Percentiles rank a stretch among this genome's conserved stretches.
Evolutionary conservation across 2,888 invertebrate species (phyloP).

Genomic region (Lepidochrysops patricia): DNA sequence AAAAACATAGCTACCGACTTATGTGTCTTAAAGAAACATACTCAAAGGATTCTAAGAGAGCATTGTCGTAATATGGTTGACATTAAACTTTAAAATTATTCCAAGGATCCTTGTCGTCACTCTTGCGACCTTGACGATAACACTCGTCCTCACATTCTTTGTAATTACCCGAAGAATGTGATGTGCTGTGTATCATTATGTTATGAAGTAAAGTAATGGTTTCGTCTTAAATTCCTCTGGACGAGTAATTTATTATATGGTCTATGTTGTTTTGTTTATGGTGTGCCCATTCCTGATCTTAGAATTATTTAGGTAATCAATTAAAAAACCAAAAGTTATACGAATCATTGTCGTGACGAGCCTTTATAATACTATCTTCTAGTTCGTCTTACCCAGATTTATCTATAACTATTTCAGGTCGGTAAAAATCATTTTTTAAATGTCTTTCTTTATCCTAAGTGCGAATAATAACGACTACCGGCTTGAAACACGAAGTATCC

Average conservation of each 20-base stretch:
- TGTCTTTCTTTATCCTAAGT: not conserved
- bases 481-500: conserved; percentile 30
- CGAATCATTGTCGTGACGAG: too few relatives aligned
- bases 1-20: not conserved
- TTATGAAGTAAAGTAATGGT: not conserved
- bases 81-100: not conserved
- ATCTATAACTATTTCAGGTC: not conserved
- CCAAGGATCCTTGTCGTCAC: not conserved
- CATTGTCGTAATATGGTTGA: too few relatives aligned
- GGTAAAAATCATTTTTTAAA: not conserved
- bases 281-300: not conserved
- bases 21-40: too few relatives aligned
- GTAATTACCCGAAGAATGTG: not conserved
- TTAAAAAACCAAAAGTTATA: too few relatives aligned
- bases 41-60: too few relatives aligned
- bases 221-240: not conserved
- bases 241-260: not conserved
- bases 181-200: not conserved
- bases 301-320: not conserved
- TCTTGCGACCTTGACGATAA: not conserved
- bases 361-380: too few relatives aligned
- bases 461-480: conserved; percentile 33
- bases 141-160: not conserved
- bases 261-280: not conserved
- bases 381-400: too few relatives aligned